Conservation (phyloP, 1,140 invertebrate genomes). For the Euwallacea similis region DNA sequence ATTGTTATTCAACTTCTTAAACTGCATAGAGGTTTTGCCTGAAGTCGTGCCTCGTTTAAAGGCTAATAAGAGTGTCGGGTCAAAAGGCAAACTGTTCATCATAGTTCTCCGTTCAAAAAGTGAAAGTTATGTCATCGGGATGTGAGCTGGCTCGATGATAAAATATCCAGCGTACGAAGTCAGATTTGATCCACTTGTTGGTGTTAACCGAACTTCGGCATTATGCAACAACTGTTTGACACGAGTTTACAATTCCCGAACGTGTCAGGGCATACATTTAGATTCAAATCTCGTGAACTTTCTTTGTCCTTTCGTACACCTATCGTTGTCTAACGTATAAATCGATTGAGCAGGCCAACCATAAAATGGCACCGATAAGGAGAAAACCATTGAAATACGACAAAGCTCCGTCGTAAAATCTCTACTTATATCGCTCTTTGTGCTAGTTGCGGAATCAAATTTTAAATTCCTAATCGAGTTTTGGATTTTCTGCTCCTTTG, state of each 20-base stretch:
- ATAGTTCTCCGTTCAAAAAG: conserved; percentile 23
- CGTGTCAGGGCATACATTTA: conserved; percentile 38
- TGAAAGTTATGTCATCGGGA: conserved; percentile 30
- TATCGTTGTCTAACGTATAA: conserved; percentile 33
- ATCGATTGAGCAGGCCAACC: conserved; percentile 33
- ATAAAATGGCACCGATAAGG: conserved; percentile 37
- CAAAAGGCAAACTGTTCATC: conserved; percentile 30
- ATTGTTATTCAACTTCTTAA: conserved; percentile 27
- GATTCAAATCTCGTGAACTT: conserved; percentile 34
- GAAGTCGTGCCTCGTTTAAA: conserved; percentile 30
- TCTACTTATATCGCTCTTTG: conserved; percentile 27
- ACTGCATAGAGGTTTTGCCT: conserved; percentile 20
- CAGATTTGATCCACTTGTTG: neutral
- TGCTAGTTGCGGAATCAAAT: conserved; percentile 32
- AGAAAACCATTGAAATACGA: conserved; percentile 37
- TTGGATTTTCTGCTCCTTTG: neutral
- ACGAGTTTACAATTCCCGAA: conserved; percentile 35
- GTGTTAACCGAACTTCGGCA: conserved; percentile 8
- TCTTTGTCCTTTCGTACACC: conserved; percentile 36
- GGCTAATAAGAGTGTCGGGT: conserved; percentile 32
- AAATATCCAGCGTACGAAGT: neutral
- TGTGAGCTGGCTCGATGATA: neutral
- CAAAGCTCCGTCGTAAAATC: conserved; percentile 28
- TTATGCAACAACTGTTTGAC: conserved; percentile 26
- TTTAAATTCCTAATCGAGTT: conserved; percentile 28